Evolutionary conservation across 2,888 invertebrate species (phyloP).

Genomic region (Pandemis cinnamomeana): DNA sequence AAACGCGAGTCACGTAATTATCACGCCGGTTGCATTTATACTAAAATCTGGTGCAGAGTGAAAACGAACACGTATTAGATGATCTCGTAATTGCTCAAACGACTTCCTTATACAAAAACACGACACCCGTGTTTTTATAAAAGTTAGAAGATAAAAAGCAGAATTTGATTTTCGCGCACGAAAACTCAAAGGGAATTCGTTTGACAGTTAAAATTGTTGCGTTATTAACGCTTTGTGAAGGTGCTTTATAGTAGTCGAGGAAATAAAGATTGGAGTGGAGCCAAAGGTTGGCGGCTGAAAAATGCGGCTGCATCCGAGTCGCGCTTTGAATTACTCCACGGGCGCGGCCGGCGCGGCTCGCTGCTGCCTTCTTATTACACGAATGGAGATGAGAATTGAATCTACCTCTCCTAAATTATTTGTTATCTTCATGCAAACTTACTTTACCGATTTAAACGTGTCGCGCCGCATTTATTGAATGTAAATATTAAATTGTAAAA

Average conservation of each 20-base stretch:
- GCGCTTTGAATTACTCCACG: slow-evolving; percentile 64
- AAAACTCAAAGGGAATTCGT: slow-evolving; percentile 61
- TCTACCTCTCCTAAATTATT: slow-evolving; percentile 16
- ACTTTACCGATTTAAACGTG: not conserved
- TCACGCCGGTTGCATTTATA: slow-evolving; percentile 25
- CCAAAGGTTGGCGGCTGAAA: slow-evolving; percentile 59
- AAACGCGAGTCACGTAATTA: slow-evolving; percentile 34
- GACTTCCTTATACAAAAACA: slow-evolving; percentile 30
- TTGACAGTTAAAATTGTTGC: slow-evolving; percentile 60
- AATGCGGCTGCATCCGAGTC: slow-evolving; percentile 60
- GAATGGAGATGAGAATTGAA: slow-evolving; percentile 38
- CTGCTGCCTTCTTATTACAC: slow-evolving; percentile 36
- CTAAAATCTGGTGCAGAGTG: slow-evolving; percentile 13
- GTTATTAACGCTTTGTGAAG: slow-evolving; percentile 63
- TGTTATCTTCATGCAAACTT: not conserved
- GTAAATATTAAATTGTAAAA: not conserved
- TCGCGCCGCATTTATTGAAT: not conserved
- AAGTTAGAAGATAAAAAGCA: slow-evolving; percentile 31
- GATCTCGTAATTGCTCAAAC: slow-evolving; percentile 39
- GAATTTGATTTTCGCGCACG: slow-evolving; percentile 58
- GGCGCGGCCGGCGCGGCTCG: slow-evolving; percentile 43
- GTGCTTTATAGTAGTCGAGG: slow-evolving; percentile 51
- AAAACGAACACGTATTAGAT: slow-evolving; percentile 35
- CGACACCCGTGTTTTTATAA: slow-evolving; percentile 36
- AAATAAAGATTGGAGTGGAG: slow-evolving; percentile 70